Base-by-base conservation (phyloP, 1,140 invertebrate species). In the Tigriopus japonicus region DNA sequence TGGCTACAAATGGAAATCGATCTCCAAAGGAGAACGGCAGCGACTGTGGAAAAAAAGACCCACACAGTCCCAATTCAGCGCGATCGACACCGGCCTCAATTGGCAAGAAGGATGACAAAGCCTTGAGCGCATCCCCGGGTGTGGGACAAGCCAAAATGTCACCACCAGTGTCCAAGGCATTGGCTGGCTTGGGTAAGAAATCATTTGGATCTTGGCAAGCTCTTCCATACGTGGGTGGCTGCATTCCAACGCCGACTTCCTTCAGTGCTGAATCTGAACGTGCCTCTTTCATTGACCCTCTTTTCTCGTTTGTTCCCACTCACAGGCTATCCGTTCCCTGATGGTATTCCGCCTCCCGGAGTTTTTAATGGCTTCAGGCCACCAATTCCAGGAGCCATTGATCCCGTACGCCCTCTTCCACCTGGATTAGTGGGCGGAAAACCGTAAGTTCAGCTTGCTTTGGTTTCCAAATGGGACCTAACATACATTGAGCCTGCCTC, bases 311-410 rank as follows among this genome's bases (percentile, higher is more conserved):
- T 35, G 28, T 35, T 35, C 28, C 28, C 28, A 35, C 28, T 49
- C 21, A 49, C 45, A 49, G 45, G 45, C 21, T 49, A 49, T 21
- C 45, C 45, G 10, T 49, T 49, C 45, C 45, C 45, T 17, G 45
- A 49, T 49, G 45, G 45, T 15, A 15, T 49, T 6, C 45, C 45
- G 21, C 45, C 45, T 21, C 45, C 45, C n/a, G 45, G 45, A 15
- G 45, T 49, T 49, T 49, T 49, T 49, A 49, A 49, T 21, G 45
- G 45, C n/a, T 49, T 49, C 45, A 49, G 45, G 45, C 45, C 45
- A 15, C 45, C 45, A 49, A 15, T 49, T 12, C 45, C 45, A 49
- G 45, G 45, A 49, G 45, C 45, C 10, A 21, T 49, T 15, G 45
- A 49, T 21, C 45, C 45, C 45, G 21, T 10, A 17, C 45, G 45